Base-by-base conservation (phyloP, 2,888 invertebrate species). In the Acleris holmiana region DNA sequence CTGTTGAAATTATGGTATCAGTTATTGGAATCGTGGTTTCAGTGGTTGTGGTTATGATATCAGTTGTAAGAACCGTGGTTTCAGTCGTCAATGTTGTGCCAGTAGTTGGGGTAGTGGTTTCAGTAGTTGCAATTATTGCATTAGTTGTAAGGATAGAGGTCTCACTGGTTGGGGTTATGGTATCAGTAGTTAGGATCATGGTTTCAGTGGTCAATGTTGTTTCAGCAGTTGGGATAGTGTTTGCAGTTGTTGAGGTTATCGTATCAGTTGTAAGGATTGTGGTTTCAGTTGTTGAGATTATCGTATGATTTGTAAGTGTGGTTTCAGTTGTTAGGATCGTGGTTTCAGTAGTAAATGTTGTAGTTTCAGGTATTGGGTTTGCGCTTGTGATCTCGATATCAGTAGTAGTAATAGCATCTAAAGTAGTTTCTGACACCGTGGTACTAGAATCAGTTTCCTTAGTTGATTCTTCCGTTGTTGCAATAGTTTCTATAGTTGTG, bases 351-450 rank as follows among this genome's bases (percentile, higher is more conserved):
- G 8, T 1, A 0, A 35, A 2, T 15, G n/a, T 53, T 15, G 40
- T 40, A 19, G 44, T 41, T 1, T 47, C 19, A 50, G 35, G 10
- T 4, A 13, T 35, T 13, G 35, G 35, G 13, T 4, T 0, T 35
- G 61, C 48, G 13, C 40, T 61, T 15, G 55, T 17, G 5, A 41
- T 35, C 35, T 41, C 41, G 7, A 44, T 29, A n/a, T 19, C 48
- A 13, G 25, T 56, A 41, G n/a, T 41, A n/a, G 47, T 55, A 19
- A 13, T 23, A 10, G 15, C 17, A 15, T 47, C 40, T 29, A 8
- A 8, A 29, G 29, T 29, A 15, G 61, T 61, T 23, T 55, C 47
- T 44, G 44, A 17, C n/a, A 7, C 17, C 5, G 55, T 48, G 15
- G 19, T 25, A 10, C 47, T 55, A 15, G 47, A 35, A 19, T 29